Percentiles rank a stretch among this genome's conserved stretches.
Evolutionary conservation across 2,797 vertebrate species (phyloP).

Genomic region (Darevskia mixta): DNA sequence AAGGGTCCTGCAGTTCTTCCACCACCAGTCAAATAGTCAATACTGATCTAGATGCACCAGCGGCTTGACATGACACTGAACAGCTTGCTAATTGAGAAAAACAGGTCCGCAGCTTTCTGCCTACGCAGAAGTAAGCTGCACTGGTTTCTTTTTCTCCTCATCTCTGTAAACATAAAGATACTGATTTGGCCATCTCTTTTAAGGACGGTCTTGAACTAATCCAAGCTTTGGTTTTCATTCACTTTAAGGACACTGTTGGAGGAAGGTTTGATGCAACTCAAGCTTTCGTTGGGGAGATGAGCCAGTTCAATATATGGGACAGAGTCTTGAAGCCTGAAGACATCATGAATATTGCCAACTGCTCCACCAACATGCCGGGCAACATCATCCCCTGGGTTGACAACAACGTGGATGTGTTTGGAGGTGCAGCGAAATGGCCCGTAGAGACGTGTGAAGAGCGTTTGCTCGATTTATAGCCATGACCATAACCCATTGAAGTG

Average conservation of each 20-base stretch:
- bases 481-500: conserved; percentile 55
- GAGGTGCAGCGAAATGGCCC: conserved; percentile 92
- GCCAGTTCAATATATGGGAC: conserved; percentile 99
- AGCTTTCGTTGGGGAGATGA: conserved; percentile 97
- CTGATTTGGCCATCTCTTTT: not conserved
- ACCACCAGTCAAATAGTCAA: too few species aligned
- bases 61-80: rapidly evolving
- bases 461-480: conserved; percentile 87
- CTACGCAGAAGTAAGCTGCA: not conserved
- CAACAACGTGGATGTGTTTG: conserved; percentile 93
- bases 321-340: conserved; percentile 90
- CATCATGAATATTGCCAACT: conserved; percentile 94
- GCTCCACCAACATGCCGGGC: conserved; percentile 91
- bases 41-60: not conserved
- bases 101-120: not conserved
- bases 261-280: conserved; percentile 97
- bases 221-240: conserved; percentile 50
- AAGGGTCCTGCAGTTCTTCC: too few species aligned
- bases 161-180: not conserved
- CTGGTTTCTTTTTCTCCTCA: not conserved
- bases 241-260: conserved; percentile 91
- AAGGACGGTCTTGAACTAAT: not conserved
- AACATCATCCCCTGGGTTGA: conserved; percentile 95
- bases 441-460: conserved; percentile 93
- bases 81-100: not conserved